phyloP scores from a whole-genome alignment of 2,888 invertebrate species.

The Odontothrips loti region DNA sequence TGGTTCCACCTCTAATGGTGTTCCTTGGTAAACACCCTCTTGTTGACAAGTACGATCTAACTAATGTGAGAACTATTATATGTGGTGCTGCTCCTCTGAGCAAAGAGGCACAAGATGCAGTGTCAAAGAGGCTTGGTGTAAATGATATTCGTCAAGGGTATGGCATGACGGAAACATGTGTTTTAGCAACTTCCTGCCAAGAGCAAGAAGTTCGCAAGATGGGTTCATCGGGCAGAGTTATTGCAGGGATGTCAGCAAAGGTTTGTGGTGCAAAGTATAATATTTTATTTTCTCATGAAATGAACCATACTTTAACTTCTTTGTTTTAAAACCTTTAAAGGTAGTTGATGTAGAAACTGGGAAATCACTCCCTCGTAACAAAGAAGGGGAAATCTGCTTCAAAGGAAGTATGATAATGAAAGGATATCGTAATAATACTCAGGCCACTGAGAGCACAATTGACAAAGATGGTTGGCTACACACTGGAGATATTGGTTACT shows the following conservation, averaged over 20 bases:
- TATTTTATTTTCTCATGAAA: slow-evolving; percentile 37
- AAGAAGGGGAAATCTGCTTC: slow-evolving; percentile 67
- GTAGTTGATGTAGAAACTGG: slow-evolving; percentile 46
- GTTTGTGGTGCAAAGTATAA: neutral
- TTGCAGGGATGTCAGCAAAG: neutral
- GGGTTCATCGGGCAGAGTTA: neutral
- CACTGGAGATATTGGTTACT: slow-evolving; percentile 75
- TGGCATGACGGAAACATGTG: slow-evolving; percentile 38
- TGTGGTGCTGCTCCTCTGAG: slow-evolving; percentile 51
- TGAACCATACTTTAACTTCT: slow-evolving; percentile 31
- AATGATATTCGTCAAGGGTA: slow-evolving; percentile 32
- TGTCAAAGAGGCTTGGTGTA: slow-evolving; percentile 35
- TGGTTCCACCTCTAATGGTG: slow-evolving; percentile 72
- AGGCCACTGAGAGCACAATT: slow-evolving; percentile 67
- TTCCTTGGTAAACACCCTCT: slow-evolving; percentile 60
- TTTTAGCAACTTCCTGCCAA: neutral
- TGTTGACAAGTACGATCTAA: slow-evolving; percentile 48
- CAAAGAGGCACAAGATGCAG: slow-evolving; percentile 39
- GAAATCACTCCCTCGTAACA: slow-evolving; percentile 56
- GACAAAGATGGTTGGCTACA: slow-evolving; percentile 75
- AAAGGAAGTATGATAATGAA: slow-evolving; percentile 77
- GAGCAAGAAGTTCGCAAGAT: neutral
- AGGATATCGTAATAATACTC: slow-evolving; percentile 71
- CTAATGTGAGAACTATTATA: slow-evolving; percentile 44
- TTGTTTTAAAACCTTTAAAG: slow-evolving; percentile 33